phyloP scores from a whole-genome alignment of 2,888 invertebrate genomes.

The Muschampia plurimacula region DNA sequence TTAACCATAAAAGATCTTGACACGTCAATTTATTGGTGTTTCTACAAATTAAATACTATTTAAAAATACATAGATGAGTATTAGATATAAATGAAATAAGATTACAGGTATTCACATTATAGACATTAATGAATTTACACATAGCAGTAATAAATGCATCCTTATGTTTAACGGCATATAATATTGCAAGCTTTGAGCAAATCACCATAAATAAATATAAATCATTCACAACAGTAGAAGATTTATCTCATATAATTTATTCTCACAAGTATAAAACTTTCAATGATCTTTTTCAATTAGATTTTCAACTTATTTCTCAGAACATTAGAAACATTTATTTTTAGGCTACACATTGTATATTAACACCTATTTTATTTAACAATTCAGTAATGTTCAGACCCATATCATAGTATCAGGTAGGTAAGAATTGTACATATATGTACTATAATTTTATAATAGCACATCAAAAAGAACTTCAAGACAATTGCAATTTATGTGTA shows the following conservation, averaged over 20 bases:
- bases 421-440: not conserved
- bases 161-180: slow-evolving; percentile 44
- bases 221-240: slow-evolving; percentile 50
- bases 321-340: slow-evolving; percentile 60
- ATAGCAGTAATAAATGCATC: slow-evolving; percentile 44
- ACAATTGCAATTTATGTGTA: not conserved
- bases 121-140: slow-evolving; percentile 28
- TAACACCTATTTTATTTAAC: slow-evolving; percentile 62
- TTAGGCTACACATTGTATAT: slow-evolving; percentile 67
- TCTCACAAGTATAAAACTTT: slow-evolving; percentile 71
- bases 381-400: slow-evolving; percentile 43
- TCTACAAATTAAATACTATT: slow-evolving; percentile 71
- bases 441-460: not conserved
- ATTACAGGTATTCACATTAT: slow-evolving; percentile 24
- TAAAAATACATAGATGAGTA: slow-evolving; percentile 65
- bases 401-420: slow-evolving; percentile 38
- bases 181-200: slow-evolving; percentile 71
- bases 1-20: slow-evolving; percentile 65
- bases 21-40: slow-evolving; percentile 70
- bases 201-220: slow-evolving; percentile 57
- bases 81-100: slow-evolving; percentile 51
- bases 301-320: slow-evolving; percentile 54
- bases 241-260: slow-evolving; percentile 55
- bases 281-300: slow-evolving; percentile 63
- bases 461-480: not conserved